phyloP scores from a whole-genome alignment of 2,113 vertebrate genomes.

The Anarhynchus alexandrinus region DNA sequence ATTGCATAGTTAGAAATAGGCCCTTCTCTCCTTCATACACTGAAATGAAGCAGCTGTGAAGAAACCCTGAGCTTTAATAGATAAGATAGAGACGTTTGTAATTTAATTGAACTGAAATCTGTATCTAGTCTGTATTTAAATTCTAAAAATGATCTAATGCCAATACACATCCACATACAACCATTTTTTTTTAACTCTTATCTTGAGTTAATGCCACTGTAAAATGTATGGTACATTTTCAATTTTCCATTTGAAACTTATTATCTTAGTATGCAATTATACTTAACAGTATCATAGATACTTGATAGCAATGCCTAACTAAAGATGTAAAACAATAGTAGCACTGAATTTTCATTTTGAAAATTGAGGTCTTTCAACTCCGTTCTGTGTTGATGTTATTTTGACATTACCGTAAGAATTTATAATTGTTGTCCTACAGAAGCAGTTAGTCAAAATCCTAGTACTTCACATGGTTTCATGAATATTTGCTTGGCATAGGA shows the following conservation, averaged over 20 bases:
- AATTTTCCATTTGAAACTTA: not conserved
- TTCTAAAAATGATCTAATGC: not conserved
- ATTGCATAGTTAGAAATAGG: not conserved
- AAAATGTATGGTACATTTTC: not conserved
- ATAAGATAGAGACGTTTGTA: not conserved
- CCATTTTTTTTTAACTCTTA: not conserved
- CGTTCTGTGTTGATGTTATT: not conserved
- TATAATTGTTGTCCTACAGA: not conserved
- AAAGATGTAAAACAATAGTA: not conserved
- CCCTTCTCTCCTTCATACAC: not conserved
- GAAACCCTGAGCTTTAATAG: not conserved
- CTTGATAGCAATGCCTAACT: not conserved
- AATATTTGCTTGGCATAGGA: not conserved
- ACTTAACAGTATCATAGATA: not conserved
- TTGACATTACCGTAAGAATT: not conserved
- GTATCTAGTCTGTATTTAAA: not conserved
- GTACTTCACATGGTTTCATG: not conserved
- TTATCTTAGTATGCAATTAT: not conserved
- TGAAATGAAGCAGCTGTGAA: constrained; percentile 31
- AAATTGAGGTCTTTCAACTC: not conserved
- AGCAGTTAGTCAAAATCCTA: not conserved
- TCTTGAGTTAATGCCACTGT: not conserved
- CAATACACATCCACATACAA: not conserved
- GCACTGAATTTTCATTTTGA: not conserved
- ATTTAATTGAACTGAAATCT: constrained; percentile 2